A percentile compares a stretch with the other conserved stretches of the same genome.
Evolutionary conservation across 2,888 invertebrate genomes (phyloP).

Genomic region (Temnothorax unifasciatus): DNA sequence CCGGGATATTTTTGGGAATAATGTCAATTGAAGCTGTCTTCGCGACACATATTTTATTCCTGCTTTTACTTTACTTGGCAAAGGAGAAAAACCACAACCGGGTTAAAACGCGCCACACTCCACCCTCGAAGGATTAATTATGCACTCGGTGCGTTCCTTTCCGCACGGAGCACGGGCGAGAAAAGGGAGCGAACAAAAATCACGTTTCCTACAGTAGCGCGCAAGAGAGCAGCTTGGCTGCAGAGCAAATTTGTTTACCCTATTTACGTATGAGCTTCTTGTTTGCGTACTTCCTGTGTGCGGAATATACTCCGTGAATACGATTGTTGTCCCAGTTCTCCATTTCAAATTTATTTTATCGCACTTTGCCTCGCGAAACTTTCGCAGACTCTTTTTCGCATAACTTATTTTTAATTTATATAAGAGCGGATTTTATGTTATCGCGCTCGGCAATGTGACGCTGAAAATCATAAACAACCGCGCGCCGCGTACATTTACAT

Average conservation of each 20-base stretch:
- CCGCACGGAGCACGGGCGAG: not conserved
- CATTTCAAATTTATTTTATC: slow-evolving; percentile 44
- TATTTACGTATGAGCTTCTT: slow-evolving; percentile 55
- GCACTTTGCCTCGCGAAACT: slow-evolving; percentile 4
- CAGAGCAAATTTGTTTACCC: slow-evolving; percentile 50
- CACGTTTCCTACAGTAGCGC: slow-evolving; percentile 25
- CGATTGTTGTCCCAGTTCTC: slow-evolving; percentile 45
- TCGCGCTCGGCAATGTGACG: no score
- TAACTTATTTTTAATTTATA: slow-evolving; percentile 6
- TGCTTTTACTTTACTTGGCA: not conserved
- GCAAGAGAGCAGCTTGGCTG: slow-evolving; percentile 30
- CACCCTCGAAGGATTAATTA: slow-evolving; percentile 37
- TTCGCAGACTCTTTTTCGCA: not conserved
- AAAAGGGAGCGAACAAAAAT: slow-evolving; percentile 42
- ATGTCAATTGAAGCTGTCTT: not conserved
- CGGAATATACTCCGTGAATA: slow-evolving; percentile 33
- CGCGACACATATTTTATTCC: not conserved
- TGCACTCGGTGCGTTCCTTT: slow-evolving; percentile 8
- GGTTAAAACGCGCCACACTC: not conserved
- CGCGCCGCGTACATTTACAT: no score
- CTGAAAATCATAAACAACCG: not conserved
- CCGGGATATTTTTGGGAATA: not conserved
- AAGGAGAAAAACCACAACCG: not conserved
- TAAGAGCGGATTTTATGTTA: not conserved
- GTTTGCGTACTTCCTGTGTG: slow-evolving; percentile 48